These are phyloP conservation scores for Pachyramphus minor DNA, from an alignment of 2,113 vertebrate genomes.

Conservation along the genomic window DNA sequence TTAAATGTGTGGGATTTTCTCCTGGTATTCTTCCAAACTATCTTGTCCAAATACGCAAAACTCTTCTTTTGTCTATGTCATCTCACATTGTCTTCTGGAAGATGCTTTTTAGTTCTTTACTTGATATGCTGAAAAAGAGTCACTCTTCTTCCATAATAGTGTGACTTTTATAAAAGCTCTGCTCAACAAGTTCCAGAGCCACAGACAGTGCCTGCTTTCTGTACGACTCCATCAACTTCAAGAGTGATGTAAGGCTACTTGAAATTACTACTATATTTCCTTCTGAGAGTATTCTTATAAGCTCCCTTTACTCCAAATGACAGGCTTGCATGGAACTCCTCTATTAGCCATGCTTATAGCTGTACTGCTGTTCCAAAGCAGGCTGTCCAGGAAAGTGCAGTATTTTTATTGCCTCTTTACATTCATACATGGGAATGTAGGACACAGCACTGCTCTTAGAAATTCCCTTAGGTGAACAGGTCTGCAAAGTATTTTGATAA, in stretches of 20 bases:
- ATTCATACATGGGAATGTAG: not conserved
- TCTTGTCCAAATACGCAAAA: not conserved
- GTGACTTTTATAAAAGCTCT: not conserved
- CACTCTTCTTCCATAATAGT: not conserved
- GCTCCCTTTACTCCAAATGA: not conserved
- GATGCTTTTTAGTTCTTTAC: not conserved
- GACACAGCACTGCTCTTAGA: not conserved
- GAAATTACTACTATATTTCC: not conserved
- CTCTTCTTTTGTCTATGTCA: not conserved
- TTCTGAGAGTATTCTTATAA: not conserved
- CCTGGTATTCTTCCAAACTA: not conserved
- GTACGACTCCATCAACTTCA: not conserved
- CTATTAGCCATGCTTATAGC: not conserved
- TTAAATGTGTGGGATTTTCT: not conserved
- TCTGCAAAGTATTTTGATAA: not conserved
- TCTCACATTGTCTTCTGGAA: not conserved
- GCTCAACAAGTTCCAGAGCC: not conserved
- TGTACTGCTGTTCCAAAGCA: not conserved
- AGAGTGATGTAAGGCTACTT: not conserved
- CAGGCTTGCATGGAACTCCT: not conserved
- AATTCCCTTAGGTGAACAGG: not conserved
- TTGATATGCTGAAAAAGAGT: not conserved
- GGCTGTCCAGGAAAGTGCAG: not conserved
- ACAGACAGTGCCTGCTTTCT: not conserved
- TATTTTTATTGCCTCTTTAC: not conserved